phyloP scores from a whole-genome alignment of 23 tunicate species.

The Oikopleura dioica region DNA sequence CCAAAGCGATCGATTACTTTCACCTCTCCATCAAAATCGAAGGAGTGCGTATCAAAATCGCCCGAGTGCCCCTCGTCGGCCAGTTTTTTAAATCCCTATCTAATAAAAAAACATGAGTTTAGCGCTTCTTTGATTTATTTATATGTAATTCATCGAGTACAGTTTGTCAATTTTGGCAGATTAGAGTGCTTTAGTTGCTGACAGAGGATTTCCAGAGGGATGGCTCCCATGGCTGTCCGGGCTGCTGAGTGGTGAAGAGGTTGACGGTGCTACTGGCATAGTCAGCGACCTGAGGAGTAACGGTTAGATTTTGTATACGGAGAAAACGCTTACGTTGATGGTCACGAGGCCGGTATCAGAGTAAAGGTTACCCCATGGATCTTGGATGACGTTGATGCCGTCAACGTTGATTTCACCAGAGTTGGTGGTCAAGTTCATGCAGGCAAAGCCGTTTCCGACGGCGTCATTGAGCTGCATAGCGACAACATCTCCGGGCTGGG shows the following conservation, averaged over 20 bases:
- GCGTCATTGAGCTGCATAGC: not conserved
- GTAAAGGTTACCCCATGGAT: not conserved
- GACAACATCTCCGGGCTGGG: not conserved
- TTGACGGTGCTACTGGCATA: not conserved
- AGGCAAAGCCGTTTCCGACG: not conserved
- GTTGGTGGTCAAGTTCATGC: not conserved
- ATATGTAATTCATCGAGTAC: too few species aligned
- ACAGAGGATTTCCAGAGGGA: not conserved
- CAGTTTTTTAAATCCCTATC: too few species aligned
- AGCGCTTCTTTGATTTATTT: too few species aligned
- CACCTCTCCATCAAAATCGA: too few species aligned
- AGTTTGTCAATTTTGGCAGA: too few species aligned
- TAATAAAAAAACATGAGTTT: too few species aligned
- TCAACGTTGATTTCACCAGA: not conserved
- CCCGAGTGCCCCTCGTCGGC: too few species aligned
- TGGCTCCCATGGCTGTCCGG: not conserved
- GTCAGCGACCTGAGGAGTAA: too few species aligned
- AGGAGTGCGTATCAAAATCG: too few species aligned
- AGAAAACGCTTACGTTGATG: not conserved
- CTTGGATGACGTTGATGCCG: not conserved
- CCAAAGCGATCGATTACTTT: too few species aligned
- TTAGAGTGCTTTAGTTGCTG: not conserved
- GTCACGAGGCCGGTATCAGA: not conserved
- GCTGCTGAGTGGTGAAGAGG: not conserved
- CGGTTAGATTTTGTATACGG: too few species aligned